Percentiles rank a stretch among this genome's conserved stretches.
Evolutionary conservation across 2,888 invertebrate genomes (phyloP).

Genomic region (Eledona agricola): DNA sequence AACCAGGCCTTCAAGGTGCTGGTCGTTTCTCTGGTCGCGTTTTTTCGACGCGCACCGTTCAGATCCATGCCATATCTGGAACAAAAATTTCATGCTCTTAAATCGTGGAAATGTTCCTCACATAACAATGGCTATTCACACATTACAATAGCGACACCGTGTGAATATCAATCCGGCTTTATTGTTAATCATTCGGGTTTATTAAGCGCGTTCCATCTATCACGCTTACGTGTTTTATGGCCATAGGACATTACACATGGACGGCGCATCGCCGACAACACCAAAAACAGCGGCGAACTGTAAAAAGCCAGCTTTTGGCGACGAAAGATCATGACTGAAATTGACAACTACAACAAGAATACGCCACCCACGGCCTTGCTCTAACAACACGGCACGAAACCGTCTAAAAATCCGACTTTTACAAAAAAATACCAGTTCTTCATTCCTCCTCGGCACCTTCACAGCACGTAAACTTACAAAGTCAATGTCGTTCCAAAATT

Average conservation of each 20-base stretch:
- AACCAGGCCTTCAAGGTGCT: slow-evolving; percentile 98
- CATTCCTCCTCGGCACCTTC: too few relatives aligned
- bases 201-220: slow-evolving; percentile 19
- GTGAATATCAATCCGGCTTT: slow-evolving; percentile 22
- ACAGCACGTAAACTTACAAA: too few relatives aligned
- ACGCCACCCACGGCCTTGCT: too few relatives aligned
- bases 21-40: slow-evolving; percentile 98
- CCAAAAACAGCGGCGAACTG: slow-evolving; percentile 11
- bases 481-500: too few relatives aligned
- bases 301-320: not conserved
- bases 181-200: slow-evolving; percentile 17
- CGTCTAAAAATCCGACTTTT: too few relatives aligned
- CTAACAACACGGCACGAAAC: too few relatives aligned
- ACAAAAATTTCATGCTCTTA: slow-evolving; percentile 48
- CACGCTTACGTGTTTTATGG: slow-evolving; percentile 8
- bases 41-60: slow-evolving; percentile 95
- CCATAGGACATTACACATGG: slow-evolving; percentile 3
- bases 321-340: too few relatives aligned
- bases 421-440: too few relatives aligned
- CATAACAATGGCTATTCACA: slow-evolving; percentile 26
- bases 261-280: not conserved
- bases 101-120: slow-evolving; percentile 12
- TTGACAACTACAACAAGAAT: too few relatives aligned
- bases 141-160: slow-evolving; percentile 20
- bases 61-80: slow-evolving; percentile 93